Evolutionary conservation across 2,797 vertebrate genomes (phyloP).

Genomic region (Trachurus trachurus): DNA sequence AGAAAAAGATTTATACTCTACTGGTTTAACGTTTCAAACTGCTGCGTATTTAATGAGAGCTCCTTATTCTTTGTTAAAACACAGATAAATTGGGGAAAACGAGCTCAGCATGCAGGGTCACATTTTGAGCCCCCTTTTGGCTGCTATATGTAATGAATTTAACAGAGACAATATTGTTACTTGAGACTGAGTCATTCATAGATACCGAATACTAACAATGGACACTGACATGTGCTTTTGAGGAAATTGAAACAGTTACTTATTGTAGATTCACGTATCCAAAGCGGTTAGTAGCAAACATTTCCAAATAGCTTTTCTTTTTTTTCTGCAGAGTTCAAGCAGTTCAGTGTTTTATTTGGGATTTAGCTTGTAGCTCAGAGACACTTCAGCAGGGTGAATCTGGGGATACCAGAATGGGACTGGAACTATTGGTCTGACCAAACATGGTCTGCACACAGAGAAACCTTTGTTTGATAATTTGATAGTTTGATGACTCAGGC

Average conservation of each 20-base stretch:
- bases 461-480: conserved; percentile 32
- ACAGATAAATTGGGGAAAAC: conserved; percentile 60
- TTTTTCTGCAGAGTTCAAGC: conserved; percentile 1
- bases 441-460: conserved; percentile 23
- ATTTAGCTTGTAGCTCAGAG: conserved; percentile 23
- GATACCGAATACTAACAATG: neutral
- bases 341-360: conserved; percentile 14
- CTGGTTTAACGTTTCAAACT: conserved; percentile 69
- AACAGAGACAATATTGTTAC: conserved; percentile 41
- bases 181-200: conserved; percentile 37
- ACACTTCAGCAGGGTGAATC: conserved; percentile 19
- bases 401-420: conserved; percentile 26
- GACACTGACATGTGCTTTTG: conserved; percentile 20
- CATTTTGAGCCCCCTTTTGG: conserved; percentile 23
- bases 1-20: conserved; percentile 74
- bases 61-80: conserved; percentile 60
- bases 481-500: conserved; percentile 27
- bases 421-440: conserved; percentile 18
- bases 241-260: conserved; percentile 17
- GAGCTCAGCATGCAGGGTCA: conserved; percentile 46
- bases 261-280: conserved; percentile 8
- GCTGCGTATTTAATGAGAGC: conserved; percentile 67
- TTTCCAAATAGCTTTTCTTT: neutral
- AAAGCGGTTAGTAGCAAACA: conserved; percentile 17
- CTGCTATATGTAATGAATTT: conserved; percentile 31